A percentile compares a stretch with the other conserved stretches of the same genome.
Conservation (phyloP, 2,888 invertebrate genomes). For the Limnephilus marmoratus region DNA sequence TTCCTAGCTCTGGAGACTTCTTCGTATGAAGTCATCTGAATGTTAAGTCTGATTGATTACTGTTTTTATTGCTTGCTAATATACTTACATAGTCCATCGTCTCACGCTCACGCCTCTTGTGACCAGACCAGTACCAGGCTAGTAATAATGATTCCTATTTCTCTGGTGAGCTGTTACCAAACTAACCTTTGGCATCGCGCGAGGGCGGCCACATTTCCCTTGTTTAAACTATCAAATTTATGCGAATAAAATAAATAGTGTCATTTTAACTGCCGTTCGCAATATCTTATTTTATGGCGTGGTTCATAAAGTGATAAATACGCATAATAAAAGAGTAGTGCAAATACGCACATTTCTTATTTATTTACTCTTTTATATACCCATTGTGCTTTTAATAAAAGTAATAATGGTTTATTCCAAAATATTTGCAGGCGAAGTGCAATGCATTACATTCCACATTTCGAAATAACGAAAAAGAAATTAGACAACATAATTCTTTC, state of each 20-base stretch:
- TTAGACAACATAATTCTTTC: no score
- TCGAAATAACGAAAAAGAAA: no score
- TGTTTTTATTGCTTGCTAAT: conserved; percentile 60
- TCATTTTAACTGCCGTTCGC: not conserved
- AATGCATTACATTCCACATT: no score
- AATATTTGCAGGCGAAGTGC: no score
- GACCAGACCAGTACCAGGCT: not conserved
- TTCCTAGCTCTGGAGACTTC: conserved; percentile 30
- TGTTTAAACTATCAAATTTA: conserved; percentile 12
- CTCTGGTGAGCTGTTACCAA: not conserved
- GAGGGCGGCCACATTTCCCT: conserved; percentile 31
- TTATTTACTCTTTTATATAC: no score
- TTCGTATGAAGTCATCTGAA: conserved; percentile 44
- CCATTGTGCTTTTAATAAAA: no score
- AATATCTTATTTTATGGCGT: not conserved
- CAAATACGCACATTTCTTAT: not conserved
- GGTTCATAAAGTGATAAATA: not conserved
- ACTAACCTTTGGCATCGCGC: conserved; percentile 11
- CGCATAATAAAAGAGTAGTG: not conserved
- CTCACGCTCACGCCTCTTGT: not conserved
- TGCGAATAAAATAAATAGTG: not conserved
- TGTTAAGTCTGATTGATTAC: conserved; percentile 60
- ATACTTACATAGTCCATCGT: conserved; percentile 9
- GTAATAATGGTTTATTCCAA: no score
- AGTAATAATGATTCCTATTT: not conserved